Evolutionary conservation across 2,113 vertebrate species (phyloP).

Genomic region (Epinephelus fuscoguttatus): DNA sequence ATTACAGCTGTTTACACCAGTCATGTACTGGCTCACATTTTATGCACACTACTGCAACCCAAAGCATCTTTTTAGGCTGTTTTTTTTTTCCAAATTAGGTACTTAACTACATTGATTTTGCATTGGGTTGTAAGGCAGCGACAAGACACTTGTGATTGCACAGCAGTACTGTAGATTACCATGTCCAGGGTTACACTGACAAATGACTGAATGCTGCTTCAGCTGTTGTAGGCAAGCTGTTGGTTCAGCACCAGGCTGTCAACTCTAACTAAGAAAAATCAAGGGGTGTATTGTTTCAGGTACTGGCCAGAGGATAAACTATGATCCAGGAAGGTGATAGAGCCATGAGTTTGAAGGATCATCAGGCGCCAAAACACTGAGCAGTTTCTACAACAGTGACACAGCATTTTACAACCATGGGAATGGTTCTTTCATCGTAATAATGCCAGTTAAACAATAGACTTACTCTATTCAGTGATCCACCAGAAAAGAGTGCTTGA

Average conservation of each 20-base stretch:
- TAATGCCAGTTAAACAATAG: neutral
- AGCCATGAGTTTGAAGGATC: conserved; percentile 1
- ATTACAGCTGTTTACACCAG: neutral
- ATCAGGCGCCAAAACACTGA: neutral
- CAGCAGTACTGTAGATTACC: conserved; percentile 8
- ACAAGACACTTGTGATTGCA: neutral
- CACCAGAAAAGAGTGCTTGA: neutral
- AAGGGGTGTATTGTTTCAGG: neutral
- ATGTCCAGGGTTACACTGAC: conserved; percentile 25
- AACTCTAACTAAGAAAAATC: conserved; percentile 27
- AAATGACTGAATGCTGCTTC: conserved; percentile 14
- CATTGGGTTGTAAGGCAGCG: neutral
- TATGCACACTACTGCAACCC: neutral
- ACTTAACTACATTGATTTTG: neutral
- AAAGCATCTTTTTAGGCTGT: conserved; percentile 4
- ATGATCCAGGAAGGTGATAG: neutral
- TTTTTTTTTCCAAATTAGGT: neutral
- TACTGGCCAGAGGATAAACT: neutral
- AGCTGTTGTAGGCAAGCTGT: conserved; percentile 37
- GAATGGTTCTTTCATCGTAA: neutral
- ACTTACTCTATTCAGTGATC: neutral
- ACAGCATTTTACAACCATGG: neutral
- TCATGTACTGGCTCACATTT: neutral
- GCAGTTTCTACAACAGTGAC: neutral
- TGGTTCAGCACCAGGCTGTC: conserved; percentile 41